A percentile compares a stretch with the other conserved stretches of the same genome.
These are phyloP conservation scores for Todiramphus chloris DNA, from an alignment of 2,113 vertebrate genomes.

Conservation along the genomic window DNA sequence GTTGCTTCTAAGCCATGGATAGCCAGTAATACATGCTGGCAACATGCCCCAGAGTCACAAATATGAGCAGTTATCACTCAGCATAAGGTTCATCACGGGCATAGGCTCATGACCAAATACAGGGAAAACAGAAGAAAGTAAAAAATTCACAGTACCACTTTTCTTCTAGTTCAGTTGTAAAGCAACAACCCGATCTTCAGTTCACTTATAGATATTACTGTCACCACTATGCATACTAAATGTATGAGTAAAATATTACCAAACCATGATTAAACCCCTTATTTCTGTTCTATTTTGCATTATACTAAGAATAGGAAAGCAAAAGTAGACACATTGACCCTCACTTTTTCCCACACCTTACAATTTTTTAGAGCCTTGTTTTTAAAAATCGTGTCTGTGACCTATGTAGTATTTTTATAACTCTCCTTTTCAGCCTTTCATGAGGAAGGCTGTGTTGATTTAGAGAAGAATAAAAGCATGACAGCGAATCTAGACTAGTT, in stretches of 20 bases:
- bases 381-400: not conserved
- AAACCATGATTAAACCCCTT: not conserved
- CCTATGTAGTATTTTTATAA: not conserved
- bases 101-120: not conserved
- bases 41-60: not conserved
- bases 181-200: not conserved
- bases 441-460: not conserved
- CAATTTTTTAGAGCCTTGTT: not conserved
- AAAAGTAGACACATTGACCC: not conserved
- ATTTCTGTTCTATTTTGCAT: not conserved
- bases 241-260: not conserved
- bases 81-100: not conserved
- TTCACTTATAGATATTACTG: not conserved
- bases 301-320: not conserved
- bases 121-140: not conserved
- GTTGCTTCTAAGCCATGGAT: not conserved
- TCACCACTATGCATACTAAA: not conserved
- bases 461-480: not conserved
- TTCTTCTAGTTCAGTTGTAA: not conserved
- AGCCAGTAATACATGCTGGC: no score
- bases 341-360: accelerated
- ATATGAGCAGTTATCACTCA: not conserved
- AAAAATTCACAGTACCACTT: accelerated
- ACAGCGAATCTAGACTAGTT: not conserved
- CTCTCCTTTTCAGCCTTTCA: not conserved